Base-by-base conservation (phyloP, 2,888 invertebrate species). In the Oligia fasciuncula region DNA sequence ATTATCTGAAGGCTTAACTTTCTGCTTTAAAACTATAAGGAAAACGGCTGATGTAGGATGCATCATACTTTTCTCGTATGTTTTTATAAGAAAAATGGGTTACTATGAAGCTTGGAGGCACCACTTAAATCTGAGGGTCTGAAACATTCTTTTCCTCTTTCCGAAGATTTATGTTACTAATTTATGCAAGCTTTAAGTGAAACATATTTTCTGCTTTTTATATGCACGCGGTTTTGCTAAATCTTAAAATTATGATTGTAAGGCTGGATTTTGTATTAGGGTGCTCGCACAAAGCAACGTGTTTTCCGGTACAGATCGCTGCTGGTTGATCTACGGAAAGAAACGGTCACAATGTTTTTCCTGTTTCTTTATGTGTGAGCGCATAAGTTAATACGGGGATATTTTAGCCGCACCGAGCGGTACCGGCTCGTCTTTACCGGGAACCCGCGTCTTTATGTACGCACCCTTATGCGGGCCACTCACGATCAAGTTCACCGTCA, bases 21-120 rank as follows among this genome's bases (percentile, higher is more conserved):
- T 79, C 40, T 23, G 19, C 0, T 9, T 23, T 29, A n/a, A 40
- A 43, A 35, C 62, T 46, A 4, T 9, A 19, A 51, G n/a, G 3
- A 83, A 54, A 62, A 40, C 54, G 5, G 14, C 54, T 84, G 9
- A 40, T 62, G 4, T 63, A 49, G 23, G 17, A 23, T 84, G 79
- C 79, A 69, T 69, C 62, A 49, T 49, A 40, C 13, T 65, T 65
- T 51, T 57, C 43, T 49, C 63, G 1, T 43, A 65, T 57, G 63
- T 79, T 84, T 84, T 84, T n/a, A 19, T n/a, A 65, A 79, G 68
- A 79, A 79, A 80, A 63, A 65, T 84, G 68, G 23, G 62, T 43
- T 14, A n/a, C 46, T 29, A 54, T 80, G 68, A 84, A 79, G 80
- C 84, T 84, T 65, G 35, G 23, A 74, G 66, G 57, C 84, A 84